A percentile compares a stretch with the other conserved stretches of the same genome.
These are phyloP conservation scores for Magallana nippona DNA, from an alignment of 2,888 invertebrate species.

Conservation along the genomic window DNA sequence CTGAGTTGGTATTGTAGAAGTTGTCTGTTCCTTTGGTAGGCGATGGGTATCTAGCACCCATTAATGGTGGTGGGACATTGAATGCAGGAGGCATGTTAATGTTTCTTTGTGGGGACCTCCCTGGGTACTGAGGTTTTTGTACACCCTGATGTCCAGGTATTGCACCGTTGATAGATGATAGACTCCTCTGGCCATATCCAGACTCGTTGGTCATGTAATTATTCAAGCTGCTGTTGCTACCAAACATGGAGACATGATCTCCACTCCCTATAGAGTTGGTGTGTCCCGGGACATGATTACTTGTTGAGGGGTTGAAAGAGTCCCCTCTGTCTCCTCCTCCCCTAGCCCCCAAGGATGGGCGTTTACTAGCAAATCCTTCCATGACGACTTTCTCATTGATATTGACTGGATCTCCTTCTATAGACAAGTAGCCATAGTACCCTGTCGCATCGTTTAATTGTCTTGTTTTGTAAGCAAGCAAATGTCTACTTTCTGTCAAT, in stretches of 20 bases:
- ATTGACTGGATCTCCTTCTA: conserved; percentile 60
- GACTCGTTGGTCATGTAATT: conserved; percentile 3
- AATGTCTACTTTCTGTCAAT: conserved; percentile 62
- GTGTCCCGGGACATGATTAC: neutral
- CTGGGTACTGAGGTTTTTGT: neutral
- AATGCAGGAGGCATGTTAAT: neutral
- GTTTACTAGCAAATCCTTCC: conserved; percentile 64
- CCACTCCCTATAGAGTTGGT: neutral
- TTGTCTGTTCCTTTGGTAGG: neutral
- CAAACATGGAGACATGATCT: neutral
- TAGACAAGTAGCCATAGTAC: conserved; percentile 65
- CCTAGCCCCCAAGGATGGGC: conserved; percentile 57
- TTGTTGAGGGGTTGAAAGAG: neutral
- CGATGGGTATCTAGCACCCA: neutral
- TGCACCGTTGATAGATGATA: neutral
- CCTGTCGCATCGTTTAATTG: conserved; percentile 67
- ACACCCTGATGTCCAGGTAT: neutral
- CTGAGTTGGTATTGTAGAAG: neutral
- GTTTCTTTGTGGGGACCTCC: neutral
- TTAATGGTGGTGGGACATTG: neutral
- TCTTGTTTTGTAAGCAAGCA: conserved; percentile 57
- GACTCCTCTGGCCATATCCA: neutral
- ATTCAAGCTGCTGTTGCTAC: conserved; percentile 29
- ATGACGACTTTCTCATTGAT: conserved; percentile 65
- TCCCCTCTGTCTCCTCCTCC: conserved; percentile 26